These are phyloP conservation scores for Dolichopus griseipennis DNA, from an alignment of 2,888 invertebrate species.

Conservation along the genomic window DNA sequence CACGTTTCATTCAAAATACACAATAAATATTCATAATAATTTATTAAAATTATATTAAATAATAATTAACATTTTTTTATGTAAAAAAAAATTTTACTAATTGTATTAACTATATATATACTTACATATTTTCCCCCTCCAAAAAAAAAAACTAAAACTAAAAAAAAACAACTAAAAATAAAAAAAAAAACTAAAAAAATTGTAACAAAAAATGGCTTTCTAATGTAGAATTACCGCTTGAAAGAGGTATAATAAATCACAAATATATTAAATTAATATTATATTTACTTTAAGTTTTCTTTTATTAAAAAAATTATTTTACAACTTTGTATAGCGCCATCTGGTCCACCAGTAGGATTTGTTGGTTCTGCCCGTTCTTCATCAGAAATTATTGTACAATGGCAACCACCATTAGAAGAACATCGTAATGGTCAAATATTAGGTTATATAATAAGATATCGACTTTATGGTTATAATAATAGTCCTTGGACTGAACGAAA, in stretches of 20 bases:
- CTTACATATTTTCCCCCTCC: neutral
- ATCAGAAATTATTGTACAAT: constrained; percentile 92
- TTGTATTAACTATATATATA: constrained; percentile 5
- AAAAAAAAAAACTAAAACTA: neutral
- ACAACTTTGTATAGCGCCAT: constrained; percentile 63
- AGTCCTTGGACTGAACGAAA: constrained; percentile 88
- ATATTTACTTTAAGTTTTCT: neutral
- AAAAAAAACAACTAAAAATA: constrained; percentile 11
- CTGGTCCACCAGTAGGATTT: constrained; percentile 89
- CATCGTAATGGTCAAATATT: constrained; percentile 91
- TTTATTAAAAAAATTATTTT: constrained; percentile 16
- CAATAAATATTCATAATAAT: neutral
- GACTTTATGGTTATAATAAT: constrained; percentile 82
- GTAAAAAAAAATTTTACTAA: constrained; percentile 9
- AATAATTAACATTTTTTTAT: neutral
- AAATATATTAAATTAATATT: constrained; percentile 9
- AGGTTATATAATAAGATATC: constrained; percentile 87
- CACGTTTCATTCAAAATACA: neutral
- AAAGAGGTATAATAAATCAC: constrained; percentile 36
- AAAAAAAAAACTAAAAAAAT: constrained; percentile 19
- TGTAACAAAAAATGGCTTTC: constrained; percentile 30
- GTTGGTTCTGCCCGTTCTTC: constrained; percentile 90
- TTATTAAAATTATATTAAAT: neutral
- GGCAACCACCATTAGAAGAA: constrained; percentile 92
- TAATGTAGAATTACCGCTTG: constrained; percentile 42